Evolutionary conservation across 2,797 vertebrate genomes (phyloP).

Genomic region (Malurus splendens): DNA sequence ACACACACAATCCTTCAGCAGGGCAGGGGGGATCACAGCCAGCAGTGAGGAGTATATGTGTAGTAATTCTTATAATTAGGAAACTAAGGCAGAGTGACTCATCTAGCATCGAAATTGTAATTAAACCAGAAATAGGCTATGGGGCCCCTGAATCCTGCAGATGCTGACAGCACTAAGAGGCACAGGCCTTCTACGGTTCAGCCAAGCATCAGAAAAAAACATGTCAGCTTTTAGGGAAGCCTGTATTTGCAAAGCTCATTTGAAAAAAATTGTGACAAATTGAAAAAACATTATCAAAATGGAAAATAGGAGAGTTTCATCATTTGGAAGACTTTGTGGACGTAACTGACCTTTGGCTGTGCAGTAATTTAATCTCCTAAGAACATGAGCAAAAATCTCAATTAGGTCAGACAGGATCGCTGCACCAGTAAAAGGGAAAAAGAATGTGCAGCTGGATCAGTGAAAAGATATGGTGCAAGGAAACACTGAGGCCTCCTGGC

Average conservation of each 20-base stretch:
- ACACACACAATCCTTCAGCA: neutral
- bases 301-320: neutral
- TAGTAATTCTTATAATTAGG: neutral
- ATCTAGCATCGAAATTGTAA: neutral
- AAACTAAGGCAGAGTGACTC: neutral
- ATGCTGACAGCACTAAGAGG: neutral
- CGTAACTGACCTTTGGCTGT: neutral
- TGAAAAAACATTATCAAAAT: neutral
- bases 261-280: neutral
- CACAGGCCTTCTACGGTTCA: neutral
- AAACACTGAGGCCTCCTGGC: neutral
- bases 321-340: neutral
- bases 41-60: fast-evolving
- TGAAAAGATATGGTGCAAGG: neutral
- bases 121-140: neutral
- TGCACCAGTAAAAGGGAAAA: neutral
- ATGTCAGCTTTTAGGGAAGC: neutral
- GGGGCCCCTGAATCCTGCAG: neutral
- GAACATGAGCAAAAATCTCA: neutral
- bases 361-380: slow-evolving; percentile 22
- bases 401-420: neutral
- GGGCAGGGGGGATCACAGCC: neutral
- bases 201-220: neutral
- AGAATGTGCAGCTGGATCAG: neutral
- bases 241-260: neutral